Evolutionary conservation across 2,113 vertebrate species (phyloP), one percentile per base, ranked within the genome.

Genomic region (Archocentrus centrarchus): DNA sequence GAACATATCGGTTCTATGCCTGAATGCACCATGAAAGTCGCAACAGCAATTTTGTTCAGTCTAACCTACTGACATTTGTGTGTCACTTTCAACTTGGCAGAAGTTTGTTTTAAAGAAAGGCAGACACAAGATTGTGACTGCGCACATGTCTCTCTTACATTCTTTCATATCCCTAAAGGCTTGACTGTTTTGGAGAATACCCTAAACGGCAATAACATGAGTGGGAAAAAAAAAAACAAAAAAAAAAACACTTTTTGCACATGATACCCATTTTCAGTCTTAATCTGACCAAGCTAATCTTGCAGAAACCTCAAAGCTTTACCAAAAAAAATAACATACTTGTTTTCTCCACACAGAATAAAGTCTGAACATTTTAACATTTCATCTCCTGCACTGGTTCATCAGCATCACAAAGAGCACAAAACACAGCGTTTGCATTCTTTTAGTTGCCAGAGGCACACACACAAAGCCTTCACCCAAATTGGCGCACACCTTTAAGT

Each of bases 81-180:
- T 53, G 10, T 73, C 68, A 20, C 68, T 53, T 50, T 32, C 6
- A 53, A 73, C 68, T 73, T 32, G 27, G 47, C 27, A 53, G 17
- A 32, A 53, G 68, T 73, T 73, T 73, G 68, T 55, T 70, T 57
- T 50, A 70, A 53, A 30, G 44, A 70, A 53, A 53, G 68, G 47
- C 47, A 73, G 68, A 73, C 47, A 73, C 68, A 73, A 55, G 68
- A 73, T 14, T 73, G 15, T 73, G 44, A 73, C 10, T 73, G 47
- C 32, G 68, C 68, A 50, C 47, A 73, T 73, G 68, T 73, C 47
- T 73, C 44, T 32, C 68, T 50, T 73, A 73, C 47, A 53, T 73
- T 73, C 47, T 73, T 73, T 55, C 68, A 53, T 53, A 2, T 73
- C 68, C 44, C 68, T 70, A 11, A 70, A 53, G 24, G 24, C 44